Conservation (phyloP, 2,888 invertebrate genomes). For the Scaptomyza reducta region DNA sequence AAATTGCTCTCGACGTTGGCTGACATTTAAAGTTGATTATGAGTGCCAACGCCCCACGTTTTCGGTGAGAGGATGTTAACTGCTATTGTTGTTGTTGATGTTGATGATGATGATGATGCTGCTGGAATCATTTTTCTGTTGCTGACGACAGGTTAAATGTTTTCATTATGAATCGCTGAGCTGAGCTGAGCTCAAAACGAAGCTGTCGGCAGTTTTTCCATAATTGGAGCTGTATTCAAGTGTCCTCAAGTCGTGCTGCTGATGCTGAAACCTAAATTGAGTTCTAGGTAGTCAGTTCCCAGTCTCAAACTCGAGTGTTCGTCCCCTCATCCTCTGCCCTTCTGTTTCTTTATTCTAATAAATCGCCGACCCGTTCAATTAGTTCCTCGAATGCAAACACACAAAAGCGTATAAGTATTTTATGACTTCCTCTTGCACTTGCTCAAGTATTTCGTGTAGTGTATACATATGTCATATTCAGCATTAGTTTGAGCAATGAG, state of each 20-base stretch:
- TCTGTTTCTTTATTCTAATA: slow-evolving; percentile 23
- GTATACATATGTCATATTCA: not conserved
- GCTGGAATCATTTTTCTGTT: slow-evolving; percentile 42
- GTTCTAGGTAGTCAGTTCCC: slow-evolving; percentile 66
- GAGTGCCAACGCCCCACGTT: slow-evolving; percentile 56
- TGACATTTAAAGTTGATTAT: slow-evolving; percentile 69
- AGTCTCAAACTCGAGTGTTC: slow-evolving; percentile 31
- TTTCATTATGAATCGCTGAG: slow-evolving; percentile 76
- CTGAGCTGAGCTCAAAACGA: slow-evolving; percentile 29
- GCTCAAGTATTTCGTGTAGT: not conserved
- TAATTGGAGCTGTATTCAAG: slow-evolving; percentile 77
- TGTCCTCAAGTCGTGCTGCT: slow-evolving; percentile 53
- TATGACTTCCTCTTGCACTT: slow-evolving; percentile 53
- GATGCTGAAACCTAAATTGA: slow-evolving; percentile 67
- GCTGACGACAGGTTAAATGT: slow-evolving; percentile 80
- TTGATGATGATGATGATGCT: slow-evolving; percentile 15
- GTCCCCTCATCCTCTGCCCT: slow-evolving; percentile 3
- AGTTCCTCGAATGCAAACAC: slow-evolving; percentile 65
- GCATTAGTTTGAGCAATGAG: too few species aligned
- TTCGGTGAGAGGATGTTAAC: not conserved
- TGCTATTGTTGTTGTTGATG: not conserved
- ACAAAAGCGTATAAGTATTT: slow-evolving; percentile 3
- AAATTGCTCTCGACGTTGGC: slow-evolving; percentile 58
- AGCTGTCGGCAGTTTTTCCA: slow-evolving; percentile 47
- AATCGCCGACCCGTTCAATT: slow-evolving; percentile 60